Evolutionary conservation across 2,888 invertebrate species (phyloP).

Genomic region (Limenitis camilla): DNA sequence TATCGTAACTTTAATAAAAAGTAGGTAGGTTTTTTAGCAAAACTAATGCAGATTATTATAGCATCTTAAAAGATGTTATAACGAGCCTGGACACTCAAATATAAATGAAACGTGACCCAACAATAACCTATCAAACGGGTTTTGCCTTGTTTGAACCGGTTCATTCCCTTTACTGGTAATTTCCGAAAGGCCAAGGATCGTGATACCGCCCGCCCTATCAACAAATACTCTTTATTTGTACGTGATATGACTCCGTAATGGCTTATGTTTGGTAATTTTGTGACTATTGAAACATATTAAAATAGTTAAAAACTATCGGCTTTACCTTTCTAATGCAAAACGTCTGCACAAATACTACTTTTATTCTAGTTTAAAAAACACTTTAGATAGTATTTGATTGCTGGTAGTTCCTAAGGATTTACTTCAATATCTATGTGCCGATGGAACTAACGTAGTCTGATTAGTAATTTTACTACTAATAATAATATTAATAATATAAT

Average conservation of each 20-base stretch:
- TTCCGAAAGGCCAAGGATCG: conserved; percentile 14
- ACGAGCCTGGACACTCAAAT: conserved; percentile 5
- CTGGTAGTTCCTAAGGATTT: no score
- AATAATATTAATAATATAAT: no score
- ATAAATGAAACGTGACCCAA: conserved; percentile 14
- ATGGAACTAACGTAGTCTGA: no score
- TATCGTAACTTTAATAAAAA: no score
- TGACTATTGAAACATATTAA: neutral
- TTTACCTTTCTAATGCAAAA: neutral
- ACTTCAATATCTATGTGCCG: no score
- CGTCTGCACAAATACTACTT: no score
- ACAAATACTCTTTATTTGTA: conserved; percentile 10
- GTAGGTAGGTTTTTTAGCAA: no score
- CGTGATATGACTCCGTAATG: conserved; percentile 14
- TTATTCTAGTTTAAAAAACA: no score
- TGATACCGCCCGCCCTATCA: conserved; percentile 7
- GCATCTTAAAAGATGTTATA: no score
- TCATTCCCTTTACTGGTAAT: conserved; percentile 16
- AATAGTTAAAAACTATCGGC: neutral
- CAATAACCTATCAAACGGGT: conserved; percentile 11
- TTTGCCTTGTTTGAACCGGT: conserved; percentile 13
- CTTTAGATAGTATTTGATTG: no score
- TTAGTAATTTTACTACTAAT: no score
- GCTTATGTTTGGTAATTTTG: neutral
- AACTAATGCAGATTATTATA: no score